Base-by-base conservation (phyloP, 2,888 invertebrate species). In the Drosophila setosimentum region DNA sequence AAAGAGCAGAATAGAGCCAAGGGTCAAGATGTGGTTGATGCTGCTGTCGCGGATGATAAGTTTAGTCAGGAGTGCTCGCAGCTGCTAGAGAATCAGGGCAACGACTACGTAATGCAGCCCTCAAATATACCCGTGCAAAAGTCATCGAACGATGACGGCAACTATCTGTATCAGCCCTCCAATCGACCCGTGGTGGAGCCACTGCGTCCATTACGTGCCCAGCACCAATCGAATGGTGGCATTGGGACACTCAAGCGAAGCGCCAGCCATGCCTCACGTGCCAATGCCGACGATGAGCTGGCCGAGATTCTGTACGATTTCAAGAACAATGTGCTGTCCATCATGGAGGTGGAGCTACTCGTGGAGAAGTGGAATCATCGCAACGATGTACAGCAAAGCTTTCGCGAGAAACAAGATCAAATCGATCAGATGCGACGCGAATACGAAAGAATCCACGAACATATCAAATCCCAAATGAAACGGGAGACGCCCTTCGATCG, bases 301-400 rank as follows among this genome's bases (percentile, higher is more conserved):
- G 95, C 96, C 4, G 97, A 97, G 93, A 97, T 98, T 59, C 97
- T 98, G 91, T 97, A 96, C 89, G 97, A 97, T 89, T 97, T 97
- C 89, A 97, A 98, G 92, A 97, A 97, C 89, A 97, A 97, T 90
- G 97, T 97, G 4, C 96, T 97, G 80, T 96, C 97, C 0, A 96
- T 98, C 89, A 95, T 96, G 0, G 97, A 97, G 93, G 97, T 97
- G 0, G 97, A 97, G 92, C 95, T 96, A 82, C 94, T 98, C 59
- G 97, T 98, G 1, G 96, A 96, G 92, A 96, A 96, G 89, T 98
- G 98, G 98, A 95, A 95, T 88, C 97, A 96, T 83, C 94, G 97
- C 66, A 97, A 97, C 85, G 97, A 97, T 92, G 97, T 97, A 0
- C 96, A 97, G 85, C 97, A 96, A 87, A 97, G 97, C 2, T 95